These are phyloP conservation scores for Coregonus ussuriensis DNA, from an alignment of 2,797 vertebrate species.

Conservation along the genomic window DNA sequence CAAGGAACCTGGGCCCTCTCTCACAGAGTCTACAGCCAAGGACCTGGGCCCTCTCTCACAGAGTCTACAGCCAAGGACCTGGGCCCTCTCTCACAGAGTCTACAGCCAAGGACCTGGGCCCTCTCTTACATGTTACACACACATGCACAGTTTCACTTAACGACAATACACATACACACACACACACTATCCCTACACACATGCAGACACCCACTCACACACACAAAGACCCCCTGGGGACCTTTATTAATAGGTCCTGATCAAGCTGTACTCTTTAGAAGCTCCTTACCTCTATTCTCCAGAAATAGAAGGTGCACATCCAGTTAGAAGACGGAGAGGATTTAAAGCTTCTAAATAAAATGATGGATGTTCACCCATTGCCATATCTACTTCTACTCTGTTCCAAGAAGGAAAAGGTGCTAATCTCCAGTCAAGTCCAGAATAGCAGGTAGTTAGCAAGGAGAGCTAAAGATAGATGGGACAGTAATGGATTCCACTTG, in stretches of 20 bases:
- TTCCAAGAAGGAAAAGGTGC: slow-evolving; percentile 64
- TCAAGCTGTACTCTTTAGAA: slow-evolving; percentile 65
- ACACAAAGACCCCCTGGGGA: slow-evolving; percentile 22
- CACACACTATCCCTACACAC: not conserved
- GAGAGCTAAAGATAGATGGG: slow-evolving; percentile 69
- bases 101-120: no score
- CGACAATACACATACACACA: no score
- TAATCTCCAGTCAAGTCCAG: slow-evolving; percentile 79
- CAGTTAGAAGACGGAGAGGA: slow-evolving; percentile 60
- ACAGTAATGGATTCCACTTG: slow-evolving; percentile 64
- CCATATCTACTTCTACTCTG: slow-evolving; percentile 44
- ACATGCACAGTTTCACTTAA: no score
- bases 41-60: no score
- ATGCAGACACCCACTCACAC: slow-evolving; percentile 13
- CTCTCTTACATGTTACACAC: no score
- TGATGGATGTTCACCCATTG: slow-evolving; percentile 69
- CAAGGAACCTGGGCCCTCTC: no score
- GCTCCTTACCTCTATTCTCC: slow-evolving; percentile 52
- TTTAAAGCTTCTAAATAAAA: slow-evolving; percentile 71
- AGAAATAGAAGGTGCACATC: slow-evolving; percentile 71
- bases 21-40: no score
- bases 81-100: no score
- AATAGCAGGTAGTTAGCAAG: slow-evolving; percentile 75
- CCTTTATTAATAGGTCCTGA: slow-evolving; percentile 83
- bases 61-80: no score